These are phyloP conservation scores for Ganaspis brasiliensis DNA, from an alignment of 2,888 invertebrate species.

Conservation along the genomic window DNA sequence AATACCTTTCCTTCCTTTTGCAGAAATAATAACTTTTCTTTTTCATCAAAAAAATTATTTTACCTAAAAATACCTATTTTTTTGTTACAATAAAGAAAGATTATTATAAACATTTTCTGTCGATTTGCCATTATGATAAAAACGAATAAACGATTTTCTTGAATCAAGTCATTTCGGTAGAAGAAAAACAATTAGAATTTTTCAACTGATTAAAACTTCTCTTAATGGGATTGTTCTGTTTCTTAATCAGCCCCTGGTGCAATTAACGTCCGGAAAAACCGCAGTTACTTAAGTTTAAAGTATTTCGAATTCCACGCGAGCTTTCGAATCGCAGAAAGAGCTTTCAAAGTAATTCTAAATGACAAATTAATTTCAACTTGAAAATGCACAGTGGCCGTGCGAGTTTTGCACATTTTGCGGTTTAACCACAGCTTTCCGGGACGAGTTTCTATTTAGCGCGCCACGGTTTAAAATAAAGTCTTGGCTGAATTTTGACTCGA, in stretches of 20 bases:
- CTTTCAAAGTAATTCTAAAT: conserved; percentile 53
- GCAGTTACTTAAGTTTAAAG: conserved; percentile 27
- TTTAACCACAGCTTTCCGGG: conserved; percentile 36
- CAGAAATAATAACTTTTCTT: no score
- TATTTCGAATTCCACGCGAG: conserved; percentile 43
- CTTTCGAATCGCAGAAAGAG: conserved; percentile 35
- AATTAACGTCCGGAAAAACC: conserved; percentile 35
- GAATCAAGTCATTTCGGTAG: neutral
- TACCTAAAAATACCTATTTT: no score
- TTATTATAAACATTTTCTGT: no score
- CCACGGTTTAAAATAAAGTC: conserved; percentile 51
- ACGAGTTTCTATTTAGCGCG: conserved; percentile 45
- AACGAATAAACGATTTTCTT: neutral
- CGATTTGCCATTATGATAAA: no score
- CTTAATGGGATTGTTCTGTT: conserved; percentile 30
- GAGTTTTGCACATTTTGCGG: conserved; percentile 50
- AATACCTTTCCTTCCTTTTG: no score
- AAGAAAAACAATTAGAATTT: conserved; percentile 14
- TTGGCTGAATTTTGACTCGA: conserved; percentile 15
- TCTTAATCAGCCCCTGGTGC: conserved; percentile 23
- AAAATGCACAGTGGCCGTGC: conserved; percentile 50
- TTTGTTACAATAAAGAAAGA: no score
- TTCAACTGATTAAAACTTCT: conserved; percentile 17
- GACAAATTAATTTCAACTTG: conserved; percentile 58
- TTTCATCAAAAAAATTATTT: no score